Evolutionary conservation across 2,113 vertebrate genomes (phyloP).

Genomic region (Ranitomeya imitator): DNA sequence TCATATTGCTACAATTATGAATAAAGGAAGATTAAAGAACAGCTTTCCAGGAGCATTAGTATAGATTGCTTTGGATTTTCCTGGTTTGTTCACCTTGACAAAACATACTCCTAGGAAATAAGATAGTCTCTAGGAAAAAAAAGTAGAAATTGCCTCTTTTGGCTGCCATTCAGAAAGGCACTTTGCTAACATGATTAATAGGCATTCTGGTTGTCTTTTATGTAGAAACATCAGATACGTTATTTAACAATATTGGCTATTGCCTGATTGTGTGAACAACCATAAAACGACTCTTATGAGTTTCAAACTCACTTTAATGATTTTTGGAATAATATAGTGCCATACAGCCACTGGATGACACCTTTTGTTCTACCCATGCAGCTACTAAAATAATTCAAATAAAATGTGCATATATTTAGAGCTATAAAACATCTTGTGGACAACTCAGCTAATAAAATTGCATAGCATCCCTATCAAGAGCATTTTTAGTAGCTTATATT

Average conservation of each 20-base stretch:
- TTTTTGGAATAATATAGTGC: neutral
- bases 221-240: constrained; percentile 33
- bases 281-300: neutral
- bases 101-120: neutral
- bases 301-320: constrained; percentile 8
- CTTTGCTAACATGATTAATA: constrained; percentile 55
- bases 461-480: neutral
- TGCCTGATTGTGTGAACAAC: constrained; percentile 52
- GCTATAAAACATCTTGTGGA: neutral
- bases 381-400: neutral
- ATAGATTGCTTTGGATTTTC: neutral
- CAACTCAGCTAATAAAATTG: neutral
- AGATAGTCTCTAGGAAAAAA: neutral
- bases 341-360: neutral
- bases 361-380: neutral
- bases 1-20: neutral
- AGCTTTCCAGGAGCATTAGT: neutral
- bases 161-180: constrained; percentile 52
- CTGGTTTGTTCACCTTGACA: neutral
- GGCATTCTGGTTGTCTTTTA: constrained; percentile 47
- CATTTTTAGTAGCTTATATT: neutral
- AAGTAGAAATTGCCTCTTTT: constrained; percentile 39
- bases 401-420: neutral
- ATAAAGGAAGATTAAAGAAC: neutral
- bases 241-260: constrained; percentile 48